Base-by-base conservation (phyloP, 2,797 vertebrate species). In the Notolabrus celidotus region DNA sequence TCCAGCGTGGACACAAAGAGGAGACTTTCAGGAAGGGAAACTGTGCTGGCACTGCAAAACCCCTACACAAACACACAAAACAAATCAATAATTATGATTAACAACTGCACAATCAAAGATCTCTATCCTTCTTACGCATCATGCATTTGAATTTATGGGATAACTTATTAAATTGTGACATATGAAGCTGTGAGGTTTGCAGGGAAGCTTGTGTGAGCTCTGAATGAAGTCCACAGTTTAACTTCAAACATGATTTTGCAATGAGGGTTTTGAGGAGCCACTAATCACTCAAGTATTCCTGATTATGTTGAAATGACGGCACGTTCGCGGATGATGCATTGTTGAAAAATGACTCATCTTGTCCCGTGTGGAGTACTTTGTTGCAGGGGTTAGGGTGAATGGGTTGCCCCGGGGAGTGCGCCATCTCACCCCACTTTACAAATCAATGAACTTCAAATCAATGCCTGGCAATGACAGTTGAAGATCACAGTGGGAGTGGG, bases 1-100 rank as follows among this genome's bases (percentile, higher is more conserved):
- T 99, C 98, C 84, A 99, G 89, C 1, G 97, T 99, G 60, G 98
- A 99, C 78, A 99, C 96, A 88, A 99, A 99, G 73, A 99, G 77
- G 79, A 99, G 85, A 10, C 95, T 98, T 90, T 99, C 97, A 41
- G 97, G 95, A 67, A 99, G 94, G 7, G 96, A 96, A 54, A 97
- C 95, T 0, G 97, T 96, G 91, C 90, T 96, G 71, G 94, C 89
- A 27, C 86, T 86, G 84, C 93, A 94, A 60, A 87, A 85, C 55
- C 55, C 93, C 97, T 99, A 64, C 17, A 77, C 29, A 79, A 63
- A 86, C 17, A 79, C 11, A 31, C 15, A 50, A 8, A 51, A 14
- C 4, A 31, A n/a, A n/a, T 31, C 2, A 31, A 9, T 10, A 11
- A n/a, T 7, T 25, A 27, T n/a, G 6, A 14, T 12, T 23, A 5